Base-by-base conservation (phyloP, 2,113 vertebrate genomes). In the Anolis sagrei region DNA sequence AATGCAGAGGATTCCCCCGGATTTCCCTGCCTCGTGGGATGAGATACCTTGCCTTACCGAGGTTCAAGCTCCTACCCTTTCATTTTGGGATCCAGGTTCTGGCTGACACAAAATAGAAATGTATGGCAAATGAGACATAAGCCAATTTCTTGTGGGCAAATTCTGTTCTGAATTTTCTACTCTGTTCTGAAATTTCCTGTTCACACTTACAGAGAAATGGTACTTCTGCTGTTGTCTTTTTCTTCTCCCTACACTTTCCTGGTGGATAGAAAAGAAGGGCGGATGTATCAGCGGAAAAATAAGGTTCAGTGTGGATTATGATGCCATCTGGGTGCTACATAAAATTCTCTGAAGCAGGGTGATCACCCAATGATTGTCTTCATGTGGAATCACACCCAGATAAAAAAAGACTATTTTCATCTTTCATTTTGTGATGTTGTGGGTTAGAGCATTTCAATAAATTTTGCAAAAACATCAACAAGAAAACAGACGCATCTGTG, bases 401-500 rank as follows among this genome's bases (percentile, higher is more conserved):
- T 85, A 78, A 58, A 78, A n/a, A 61, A 58, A 48, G 34, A 58
- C 19, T 79, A 29, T 25, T 39, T 32, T 16, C 64, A 70, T 69
- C 64, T 69, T 78, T 79, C 70, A 75, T 80, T 64, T 81, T 80
- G 58, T 64, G 29, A 61, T 74, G n/a, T 25, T 54, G 25, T 8
- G 18, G n/a, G 77, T 86, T 54, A 79, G 82, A 87, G 18, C 73
- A 87, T 49, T 87, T 76, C 69, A 70, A 32, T 5, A 81, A 54
- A 66, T 32, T 86, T 72, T 66, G 49, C 48, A 84, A 68, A 76
- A 74, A 34, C 61, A 83, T 64, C 32, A 75, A 78, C 87, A 89
- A 73, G 77, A 77, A 79, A 76, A 29, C 81, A 72, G 85, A 88
- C 34, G 70, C 1, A 34, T 62, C 75, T 86, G 89, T 91, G 48